A percentile compares a stretch with the other conserved stretches of the same genome.
These are phyloP conservation scores for Magallana angulata DNA, from an alignment of 1,140 invertebrate species.

Conservation along the genomic window DNA sequence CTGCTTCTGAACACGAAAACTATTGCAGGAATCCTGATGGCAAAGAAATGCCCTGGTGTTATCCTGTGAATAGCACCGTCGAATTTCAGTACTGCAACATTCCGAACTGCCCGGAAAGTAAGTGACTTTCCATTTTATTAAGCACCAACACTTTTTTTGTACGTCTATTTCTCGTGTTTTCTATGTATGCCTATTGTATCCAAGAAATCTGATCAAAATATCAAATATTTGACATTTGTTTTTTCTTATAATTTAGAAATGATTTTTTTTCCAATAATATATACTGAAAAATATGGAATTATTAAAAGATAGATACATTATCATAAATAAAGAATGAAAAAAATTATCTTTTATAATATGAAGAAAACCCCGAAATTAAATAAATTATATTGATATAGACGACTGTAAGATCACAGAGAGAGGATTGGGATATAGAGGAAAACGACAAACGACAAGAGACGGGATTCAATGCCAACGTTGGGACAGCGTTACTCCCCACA, in stretches of 20 bases:
- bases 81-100: conserved; percentile 10
- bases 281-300: no score
- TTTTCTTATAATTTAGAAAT: no score
- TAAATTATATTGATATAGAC: background rate
- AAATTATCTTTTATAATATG: background rate
- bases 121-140: background rate
- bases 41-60: background rate
- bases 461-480: conserved; percentile 34
- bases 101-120: background rate
- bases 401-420: background rate
- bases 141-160: background rate
- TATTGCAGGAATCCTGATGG: background rate
- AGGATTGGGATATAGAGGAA: conserved; percentile 32
- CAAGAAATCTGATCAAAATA: no score
- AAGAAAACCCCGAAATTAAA: no score
- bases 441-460: background rate
- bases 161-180: no score
- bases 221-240: background rate
- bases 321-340: background rate
- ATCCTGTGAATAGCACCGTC: background rate
- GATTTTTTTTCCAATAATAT: no score
- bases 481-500: background rate
- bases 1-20: conserved; percentile 12
- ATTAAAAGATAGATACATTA: no score
- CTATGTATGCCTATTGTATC: no score